phyloP scores from a whole-genome alignment of 2,797 vertebrate genomes.

The Malurus splendens region DNA sequence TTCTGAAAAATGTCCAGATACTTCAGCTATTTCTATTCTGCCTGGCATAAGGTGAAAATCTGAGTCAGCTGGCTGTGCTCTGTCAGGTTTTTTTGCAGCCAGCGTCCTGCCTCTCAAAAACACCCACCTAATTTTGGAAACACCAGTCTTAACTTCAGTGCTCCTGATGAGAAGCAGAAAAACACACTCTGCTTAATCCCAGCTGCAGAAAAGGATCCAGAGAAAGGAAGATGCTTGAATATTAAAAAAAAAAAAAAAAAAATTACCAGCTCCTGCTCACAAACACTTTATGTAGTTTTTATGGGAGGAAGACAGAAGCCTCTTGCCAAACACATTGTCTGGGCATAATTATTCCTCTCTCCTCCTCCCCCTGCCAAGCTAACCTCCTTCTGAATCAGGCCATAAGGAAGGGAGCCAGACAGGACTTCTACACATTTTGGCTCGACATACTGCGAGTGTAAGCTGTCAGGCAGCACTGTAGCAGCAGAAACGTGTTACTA shows the following conservation, averaged over 20 bases:
- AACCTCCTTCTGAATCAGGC: conserved; percentile 29
- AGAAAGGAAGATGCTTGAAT: background rate
- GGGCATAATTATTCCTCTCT: conserved; percentile 13
- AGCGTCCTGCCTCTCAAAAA: conserved; percentile 2
- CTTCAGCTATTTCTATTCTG: conserved; percentile 52
- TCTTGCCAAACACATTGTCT: conserved; percentile 31
- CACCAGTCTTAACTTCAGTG: background rate
- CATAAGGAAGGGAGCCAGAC: conserved; percentile 42
- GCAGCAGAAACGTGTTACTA: background rate
- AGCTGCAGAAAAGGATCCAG: background rate
- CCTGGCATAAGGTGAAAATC: conserved; percentile 29
- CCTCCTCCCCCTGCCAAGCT: background rate
- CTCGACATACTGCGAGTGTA: background rate
- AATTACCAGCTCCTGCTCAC: background rate
- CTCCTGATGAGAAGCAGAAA: conserved; percentile 23
- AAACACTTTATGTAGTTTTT: background rate
- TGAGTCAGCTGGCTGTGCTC: conserved; percentile 32
- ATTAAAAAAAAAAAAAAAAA: background rate
- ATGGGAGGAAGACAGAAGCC: background rate
- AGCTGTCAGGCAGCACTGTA: conserved; percentile 29
- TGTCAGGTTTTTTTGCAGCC: conserved; percentile 11
- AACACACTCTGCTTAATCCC: background rate
- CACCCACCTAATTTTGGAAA: conserved; percentile 42
- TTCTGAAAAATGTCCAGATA: conserved; percentile 37
- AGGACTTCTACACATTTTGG: conserved; percentile 45